Base-by-base conservation (phyloP, 2,888 invertebrate genomes). In the Yponomeuta malinellus region DNA sequence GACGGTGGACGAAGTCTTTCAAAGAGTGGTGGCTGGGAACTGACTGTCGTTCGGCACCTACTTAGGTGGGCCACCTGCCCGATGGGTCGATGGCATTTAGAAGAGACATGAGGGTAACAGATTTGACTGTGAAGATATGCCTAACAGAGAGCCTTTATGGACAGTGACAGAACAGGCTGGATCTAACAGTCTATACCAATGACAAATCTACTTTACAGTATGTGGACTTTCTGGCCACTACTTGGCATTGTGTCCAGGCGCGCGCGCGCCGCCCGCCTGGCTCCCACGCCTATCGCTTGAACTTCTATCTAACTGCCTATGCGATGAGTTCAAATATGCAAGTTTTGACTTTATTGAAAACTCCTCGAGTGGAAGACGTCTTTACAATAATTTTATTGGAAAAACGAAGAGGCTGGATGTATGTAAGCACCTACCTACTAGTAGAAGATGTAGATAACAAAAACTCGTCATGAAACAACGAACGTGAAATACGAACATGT, bases 301-400 rank as follows among this genome's bases (percentile, higher is more conserved):
- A 59, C 52, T 59, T 59, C 52, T 1, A 59, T 12, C 10, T 59
- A 59, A 59, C 52, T 59, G 52, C 52, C 52, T 59, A 59, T 15
- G 52, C 52, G 15, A 12, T 0, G 15, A 59, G 52, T 59, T 59
- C 15, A 59, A 59, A 59, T 59, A 59, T 59, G 52, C 52, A 59
- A 59, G 52, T 59, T 12, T 59, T 59, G 52, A 59, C 52, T 59
- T 59, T 59, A 59, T 59, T 59, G 52, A 59, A 59, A 59, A 59
- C 52, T 59, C 52, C 52, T 59, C 52, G 15, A 5, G 15, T 59
- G 52, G 52, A 59, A 59, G 52, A 59, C 15, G 6, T 59, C 52
- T 59, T 15, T 15, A 59, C 15, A 15, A 59, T 59, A 59, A 59
- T 59, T 59, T 59, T 59, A 15, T 59, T 3, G 52, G 15, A 59